Percentiles rank a stretch among this genome's conserved stretches.
phyloP scores from a whole-genome alignment of 1,140 invertebrate species.

The Orius insidiosus region DNA sequence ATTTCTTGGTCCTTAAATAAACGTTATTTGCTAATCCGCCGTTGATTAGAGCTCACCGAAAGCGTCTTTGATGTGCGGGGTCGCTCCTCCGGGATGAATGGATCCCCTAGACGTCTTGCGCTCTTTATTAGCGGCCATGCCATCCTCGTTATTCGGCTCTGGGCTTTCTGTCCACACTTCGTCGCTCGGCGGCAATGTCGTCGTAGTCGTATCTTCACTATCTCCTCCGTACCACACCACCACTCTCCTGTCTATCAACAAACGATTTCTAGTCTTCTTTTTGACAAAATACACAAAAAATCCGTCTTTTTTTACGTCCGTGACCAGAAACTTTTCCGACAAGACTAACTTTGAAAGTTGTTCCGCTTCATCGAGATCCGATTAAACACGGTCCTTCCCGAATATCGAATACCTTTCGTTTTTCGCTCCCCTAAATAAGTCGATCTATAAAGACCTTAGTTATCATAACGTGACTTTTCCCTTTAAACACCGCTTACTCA shows the following conservation, averaged over 20 bases:
- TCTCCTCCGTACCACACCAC: conserved; percentile 13
- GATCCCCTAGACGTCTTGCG: conserved; percentile 10
- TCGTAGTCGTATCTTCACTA: conserved; percentile 3
- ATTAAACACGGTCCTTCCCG: no score
- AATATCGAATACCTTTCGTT: no score
- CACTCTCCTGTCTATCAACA: conserved; percentile 5
- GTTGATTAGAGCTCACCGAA: conserved; percentile 3
- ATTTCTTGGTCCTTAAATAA: background rate
- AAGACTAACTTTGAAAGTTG: no score
- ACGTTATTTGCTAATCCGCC: background rate
- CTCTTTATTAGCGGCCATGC: conserved; percentile 10
- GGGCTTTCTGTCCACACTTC: conserved; percentile 7
- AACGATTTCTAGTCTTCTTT: background rate
- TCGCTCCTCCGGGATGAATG: conserved; percentile 16
- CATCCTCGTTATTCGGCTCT: conserved; percentile 7
- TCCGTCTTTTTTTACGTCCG: no score
- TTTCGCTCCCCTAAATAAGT: no score
- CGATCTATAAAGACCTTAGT: no score
- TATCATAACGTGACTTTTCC: no score
- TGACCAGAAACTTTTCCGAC: no score
- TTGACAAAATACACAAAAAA: no score
- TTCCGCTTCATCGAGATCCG: no score
- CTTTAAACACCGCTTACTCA: no score
- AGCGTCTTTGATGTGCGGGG: conserved; percentile 15
- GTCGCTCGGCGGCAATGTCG: conserved; percentile 1